Percentiles rank a stretch among this genome's conserved stretches.
Evolutionary conservation across 2,113 vertebrate genomes (phyloP).

Genomic region (Pipa parva): DNA sequence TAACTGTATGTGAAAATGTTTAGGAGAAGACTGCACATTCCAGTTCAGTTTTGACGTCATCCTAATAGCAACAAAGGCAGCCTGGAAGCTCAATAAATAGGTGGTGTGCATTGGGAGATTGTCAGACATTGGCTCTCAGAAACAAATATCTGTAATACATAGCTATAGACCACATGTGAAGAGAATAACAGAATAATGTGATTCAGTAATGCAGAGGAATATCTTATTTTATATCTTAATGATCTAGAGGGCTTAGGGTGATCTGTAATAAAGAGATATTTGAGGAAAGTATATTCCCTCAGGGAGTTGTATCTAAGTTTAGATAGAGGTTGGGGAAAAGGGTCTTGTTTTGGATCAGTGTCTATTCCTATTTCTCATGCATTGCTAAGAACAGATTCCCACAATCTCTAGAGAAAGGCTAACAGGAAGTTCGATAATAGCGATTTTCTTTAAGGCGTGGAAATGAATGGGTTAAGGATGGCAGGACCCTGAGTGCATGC

Average conservation of each 20-base stretch:
- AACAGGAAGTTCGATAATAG: constrained; percentile 33
- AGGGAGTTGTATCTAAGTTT: constrained; percentile 1
- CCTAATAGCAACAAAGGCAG: not conserved
- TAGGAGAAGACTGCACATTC: not conserved
- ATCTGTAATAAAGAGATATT: constrained; percentile 4
- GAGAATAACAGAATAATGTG: not conserved
- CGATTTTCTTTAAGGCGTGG: not conserved
- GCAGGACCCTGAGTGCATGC: constrained; percentile 57
- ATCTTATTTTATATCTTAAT: not conserved
- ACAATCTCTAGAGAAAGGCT: constrained; percentile 10
- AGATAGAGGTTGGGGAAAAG: not conserved
- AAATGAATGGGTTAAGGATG: constrained; percentile 65
- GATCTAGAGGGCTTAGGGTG: not conserved
- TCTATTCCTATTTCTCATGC: constrained; percentile 26
- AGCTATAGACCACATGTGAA: not conserved
- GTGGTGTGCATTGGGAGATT: not conserved
- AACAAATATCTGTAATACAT: not conserved
- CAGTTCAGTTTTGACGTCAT: not conserved
- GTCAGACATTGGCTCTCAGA: not conserved
- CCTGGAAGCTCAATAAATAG: not conserved
- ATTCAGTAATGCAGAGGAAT: not conserved
- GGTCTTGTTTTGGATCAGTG: constrained; percentile 15
- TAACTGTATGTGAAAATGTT: not conserved
- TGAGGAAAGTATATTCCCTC: not conserved
- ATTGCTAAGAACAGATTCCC: constrained; percentile 26